phyloP scores from a whole-genome alignment of 2,797 vertebrate species.

The Taeniopygia guttata region DNA sequence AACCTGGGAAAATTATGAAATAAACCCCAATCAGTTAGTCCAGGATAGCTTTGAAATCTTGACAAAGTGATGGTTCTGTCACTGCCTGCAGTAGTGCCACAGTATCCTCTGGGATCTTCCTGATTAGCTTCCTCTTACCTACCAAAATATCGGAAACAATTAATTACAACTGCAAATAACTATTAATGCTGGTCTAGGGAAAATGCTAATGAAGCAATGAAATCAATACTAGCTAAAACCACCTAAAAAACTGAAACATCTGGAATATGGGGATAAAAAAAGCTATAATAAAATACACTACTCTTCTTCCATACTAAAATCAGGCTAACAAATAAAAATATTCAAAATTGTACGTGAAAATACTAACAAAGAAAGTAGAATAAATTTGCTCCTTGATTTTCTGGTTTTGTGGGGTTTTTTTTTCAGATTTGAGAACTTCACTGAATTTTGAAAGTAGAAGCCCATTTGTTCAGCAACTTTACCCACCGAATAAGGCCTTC shows the following conservation, averaged over 20 bases:
- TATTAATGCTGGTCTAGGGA: neutral
- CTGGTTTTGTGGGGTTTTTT: neutral
- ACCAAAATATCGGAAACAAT: neutral
- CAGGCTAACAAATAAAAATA: neutral
- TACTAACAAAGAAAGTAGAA: neutral
- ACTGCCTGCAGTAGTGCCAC: constrained; percentile 49
- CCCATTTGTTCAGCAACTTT: neutral
- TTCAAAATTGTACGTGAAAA: neutral
- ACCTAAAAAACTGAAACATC: neutral
- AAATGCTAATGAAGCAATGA: neutral
- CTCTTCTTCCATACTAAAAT: neutral
- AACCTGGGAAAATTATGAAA: neutral
- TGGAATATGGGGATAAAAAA: neutral
- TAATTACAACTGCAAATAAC: neutral
- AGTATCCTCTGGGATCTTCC: constrained; percentile 44
- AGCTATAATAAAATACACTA: neutral
- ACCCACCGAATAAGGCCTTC: neutral
- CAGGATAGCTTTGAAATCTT: constrained; percentile 72
- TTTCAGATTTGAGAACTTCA: neutral
- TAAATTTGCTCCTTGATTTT: neutral
- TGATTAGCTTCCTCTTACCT: constrained; percentile 59
- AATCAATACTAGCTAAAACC: neutral
- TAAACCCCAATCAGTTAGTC: constrained; percentile 40
- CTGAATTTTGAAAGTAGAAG: rapidly evolving
- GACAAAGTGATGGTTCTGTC: constrained; percentile 18